Evolutionary conservation across 2,888 invertebrate genomes (phyloP), one percentile per base, ranked within the genome.

Genomic region (Tiliacea citrago): DNA sequence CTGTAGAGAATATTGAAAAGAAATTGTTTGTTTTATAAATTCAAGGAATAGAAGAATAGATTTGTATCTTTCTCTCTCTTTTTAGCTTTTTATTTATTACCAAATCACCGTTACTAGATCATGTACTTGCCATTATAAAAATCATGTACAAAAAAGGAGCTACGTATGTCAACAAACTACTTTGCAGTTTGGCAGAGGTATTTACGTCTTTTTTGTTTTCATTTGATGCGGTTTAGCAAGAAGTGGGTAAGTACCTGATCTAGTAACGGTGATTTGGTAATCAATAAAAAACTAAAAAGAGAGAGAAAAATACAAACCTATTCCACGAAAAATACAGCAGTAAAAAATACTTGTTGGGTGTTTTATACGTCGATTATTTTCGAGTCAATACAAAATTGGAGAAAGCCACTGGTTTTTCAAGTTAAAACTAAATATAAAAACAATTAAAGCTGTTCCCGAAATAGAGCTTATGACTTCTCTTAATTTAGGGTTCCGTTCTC

Each of bases 231-330:
- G 35, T 35, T 57, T 42, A 42, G 49, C 12, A 47, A 68, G n/a
- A n/a, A 75, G 12, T 61, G 45, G 39, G 47, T 29, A 29, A 29
- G 29, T 61, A 70, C 57, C 21, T 42, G 18, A n/a, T 49, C 21
- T 5, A 35, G 57, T 45, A 21, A 68, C 68, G 55, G 39, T 24
- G 10, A 76, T 67, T 29, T 18, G 10, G 47, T 47, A 8, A 45
- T 45, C 53, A 35, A 71, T 53, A 16, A 71, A 39, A 8, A 12
- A 39, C 39, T 39, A 49, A 9, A 49, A 68, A 9, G n/a, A 68
- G n/a, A 9, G 9, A 9, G 3, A 16, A 13, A 47, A 35, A 35
- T 63, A 47, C 47, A 65, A 65, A 8, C 21, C 18, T 21, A 13
- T 47, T 47, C 47, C 29, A 29, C 1, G 13, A 47, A 47, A 63